These are phyloP conservation scores for Holothuria glaberrima DNA, from an alignment of 35 echinoderm and acorn worm species.

Conservation along the genomic window DNA sequence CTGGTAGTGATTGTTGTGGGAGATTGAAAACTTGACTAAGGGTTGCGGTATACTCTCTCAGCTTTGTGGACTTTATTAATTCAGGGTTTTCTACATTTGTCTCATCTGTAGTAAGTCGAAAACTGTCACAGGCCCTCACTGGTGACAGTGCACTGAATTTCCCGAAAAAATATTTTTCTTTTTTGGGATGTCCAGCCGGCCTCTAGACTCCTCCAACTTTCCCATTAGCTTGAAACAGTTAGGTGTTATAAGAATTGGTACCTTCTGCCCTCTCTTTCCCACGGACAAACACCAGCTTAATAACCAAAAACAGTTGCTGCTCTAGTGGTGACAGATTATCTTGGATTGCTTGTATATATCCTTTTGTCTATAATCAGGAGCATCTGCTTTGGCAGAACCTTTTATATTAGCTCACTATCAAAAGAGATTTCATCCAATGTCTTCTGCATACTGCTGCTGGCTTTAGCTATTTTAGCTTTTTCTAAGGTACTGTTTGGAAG, in stretches of 20 bases:
- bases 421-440: too few species aligned
- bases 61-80: not conserved
- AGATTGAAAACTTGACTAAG: not conserved
- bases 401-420: too few species aligned
- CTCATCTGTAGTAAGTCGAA: not conserved
- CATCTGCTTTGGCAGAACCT: too few species aligned
- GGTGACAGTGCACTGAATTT: not conserved
- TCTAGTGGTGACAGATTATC: too few species aligned
- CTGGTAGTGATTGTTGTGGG: too few species aligned
- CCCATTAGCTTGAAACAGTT: not conserved
- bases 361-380: too few species aligned
- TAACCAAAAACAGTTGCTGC: too few species aligned
- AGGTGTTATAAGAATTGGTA: not conserved
- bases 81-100: not conserved
- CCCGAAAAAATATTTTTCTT: not conserved
- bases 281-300: not conserved
- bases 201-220: not conserved
- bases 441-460: too few species aligned
- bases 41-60: not conserved
- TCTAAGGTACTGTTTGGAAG: too few species aligned
- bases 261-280: slow-evolving; percentile 6
- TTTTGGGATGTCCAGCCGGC: too few species aligned
- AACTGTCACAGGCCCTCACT: not conserved
- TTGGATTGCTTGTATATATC: too few species aligned
- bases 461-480: too few species aligned